These are phyloP conservation scores for Eulemur rubriventer DNA, from an alignment of 2,797 vertebrate species.

Conservation along the genomic window DNA sequence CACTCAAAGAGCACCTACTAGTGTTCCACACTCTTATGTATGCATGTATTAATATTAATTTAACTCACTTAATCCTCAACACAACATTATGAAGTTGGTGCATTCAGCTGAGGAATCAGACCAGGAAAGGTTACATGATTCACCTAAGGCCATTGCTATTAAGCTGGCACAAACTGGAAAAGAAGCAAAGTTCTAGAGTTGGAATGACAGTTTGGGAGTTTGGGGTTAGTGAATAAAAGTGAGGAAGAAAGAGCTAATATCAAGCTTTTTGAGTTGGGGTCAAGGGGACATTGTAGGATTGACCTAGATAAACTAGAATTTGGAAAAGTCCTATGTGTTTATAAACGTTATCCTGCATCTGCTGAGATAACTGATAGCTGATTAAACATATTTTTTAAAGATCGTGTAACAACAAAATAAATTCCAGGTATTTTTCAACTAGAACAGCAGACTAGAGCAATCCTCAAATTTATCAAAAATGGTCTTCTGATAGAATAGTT, in stretches of 20 bases:
- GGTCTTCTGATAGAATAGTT: neutral
- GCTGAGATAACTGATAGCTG: neutral
- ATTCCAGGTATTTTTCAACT: conserved; percentile 39
- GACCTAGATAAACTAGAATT: neutral
- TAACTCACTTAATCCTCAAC: conserved; percentile 9
- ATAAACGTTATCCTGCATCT: neutral
- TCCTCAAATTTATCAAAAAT: conserved; percentile 43
- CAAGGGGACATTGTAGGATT: neutral
- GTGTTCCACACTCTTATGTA: neutral
- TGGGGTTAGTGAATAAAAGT: neutral
- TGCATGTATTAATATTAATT: neutral
- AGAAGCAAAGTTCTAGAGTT: neutral
- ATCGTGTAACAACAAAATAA: neutral
- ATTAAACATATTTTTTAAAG: conserved; percentile 24
- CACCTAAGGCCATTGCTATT: neutral
- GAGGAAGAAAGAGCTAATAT: neutral
- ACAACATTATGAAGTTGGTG: neutral
- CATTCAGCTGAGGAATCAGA: neutral
- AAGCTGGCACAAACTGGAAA: neutral
- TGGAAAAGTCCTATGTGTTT: neutral
- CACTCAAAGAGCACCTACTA: neutral
- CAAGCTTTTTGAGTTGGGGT: neutral
- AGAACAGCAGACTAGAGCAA: conserved; percentile 12
- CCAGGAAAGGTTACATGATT: neutral
- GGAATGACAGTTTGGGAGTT: neutral